These are phyloP conservation scores for Trachelus troglodyta DNA, from an alignment of 2,888 invertebrate species.

Conservation along the genomic window DNA sequence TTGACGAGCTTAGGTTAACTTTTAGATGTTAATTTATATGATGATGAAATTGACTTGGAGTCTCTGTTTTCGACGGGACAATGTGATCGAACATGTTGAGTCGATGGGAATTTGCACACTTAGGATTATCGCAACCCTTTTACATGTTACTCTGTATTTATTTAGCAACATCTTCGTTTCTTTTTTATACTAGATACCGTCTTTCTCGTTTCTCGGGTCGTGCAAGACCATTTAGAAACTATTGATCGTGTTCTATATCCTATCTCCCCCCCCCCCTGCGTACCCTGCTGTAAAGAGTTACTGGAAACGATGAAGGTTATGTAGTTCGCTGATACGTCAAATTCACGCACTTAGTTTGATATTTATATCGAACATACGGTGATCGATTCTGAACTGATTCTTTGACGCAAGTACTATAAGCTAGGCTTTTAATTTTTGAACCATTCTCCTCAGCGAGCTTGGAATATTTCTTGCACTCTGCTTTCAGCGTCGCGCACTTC, in stretches of 20 bases:
- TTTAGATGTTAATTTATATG: conserved; percentile 26
- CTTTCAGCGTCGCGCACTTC: neutral
- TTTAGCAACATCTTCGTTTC: neutral
- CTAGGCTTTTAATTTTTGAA: neutral
- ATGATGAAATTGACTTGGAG: neutral
- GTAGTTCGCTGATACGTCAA: neutral
- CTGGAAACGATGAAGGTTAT: neutral
- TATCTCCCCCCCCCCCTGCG: neutral
- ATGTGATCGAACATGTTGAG: neutral
- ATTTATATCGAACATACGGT: neutral
- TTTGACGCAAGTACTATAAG: neutral
- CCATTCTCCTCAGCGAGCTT: neutral
- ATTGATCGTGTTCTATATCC: neutral
- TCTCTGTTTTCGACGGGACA: neutral
- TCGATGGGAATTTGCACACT: neutral
- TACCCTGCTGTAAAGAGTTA: neutral
- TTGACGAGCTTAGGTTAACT: conserved; percentile 37
- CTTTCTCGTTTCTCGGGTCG: neutral
- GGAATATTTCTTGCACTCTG: neutral
- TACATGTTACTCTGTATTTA: neutral
- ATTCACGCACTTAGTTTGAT: neutral
- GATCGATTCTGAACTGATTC: neutral
- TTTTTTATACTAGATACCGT: neutral
- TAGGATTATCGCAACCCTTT: neutral
- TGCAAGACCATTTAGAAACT: neutral